phyloP scores from a whole-genome alignment of 2,113 vertebrate species.

The Vulpes vulpes region DNA sequence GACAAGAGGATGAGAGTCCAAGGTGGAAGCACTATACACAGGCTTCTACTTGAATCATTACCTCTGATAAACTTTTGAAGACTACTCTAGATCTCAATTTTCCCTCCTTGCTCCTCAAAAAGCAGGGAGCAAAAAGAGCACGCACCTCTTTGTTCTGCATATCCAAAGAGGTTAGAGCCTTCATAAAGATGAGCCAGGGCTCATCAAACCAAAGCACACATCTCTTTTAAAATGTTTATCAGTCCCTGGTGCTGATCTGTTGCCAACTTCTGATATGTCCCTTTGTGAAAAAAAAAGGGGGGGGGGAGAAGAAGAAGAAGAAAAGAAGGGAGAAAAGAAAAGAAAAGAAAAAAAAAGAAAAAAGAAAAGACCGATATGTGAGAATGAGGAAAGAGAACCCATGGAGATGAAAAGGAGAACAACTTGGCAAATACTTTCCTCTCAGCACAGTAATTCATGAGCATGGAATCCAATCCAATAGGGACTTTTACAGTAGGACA shows the following conservation, averaged over 20 bases:
- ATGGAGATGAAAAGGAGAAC: background rate
- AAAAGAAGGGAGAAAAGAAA: background rate
- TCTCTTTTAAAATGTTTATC: constrained; percentile 31
- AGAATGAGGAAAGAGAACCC: constrained; percentile 19
- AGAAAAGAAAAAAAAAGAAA: background rate
- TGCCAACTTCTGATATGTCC: constrained; percentile 30
- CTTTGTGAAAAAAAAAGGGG: background rate
- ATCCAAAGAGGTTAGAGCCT: background rate
- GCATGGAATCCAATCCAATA: background rate
- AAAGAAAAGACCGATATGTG: background rate
- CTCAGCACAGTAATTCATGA: background rate
- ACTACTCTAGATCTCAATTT: constrained; percentile 8
- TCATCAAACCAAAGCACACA: background rate
- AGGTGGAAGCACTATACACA: background rate
- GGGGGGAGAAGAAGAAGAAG: background rate
- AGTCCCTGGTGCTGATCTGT: background rate
- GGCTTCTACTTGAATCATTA: background rate
- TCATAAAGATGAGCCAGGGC: background rate
- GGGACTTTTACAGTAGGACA: constrained; percentile 21
- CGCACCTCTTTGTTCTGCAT: background rate
- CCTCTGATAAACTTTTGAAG: constrained; percentile 30
- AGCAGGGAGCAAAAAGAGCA: background rate
- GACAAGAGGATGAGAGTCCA: background rate
- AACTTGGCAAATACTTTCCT: constrained; percentile 17
- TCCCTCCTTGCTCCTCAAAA: background rate